These are phyloP conservation scores for Orthosia cruda DNA, from an alignment of 2,888 invertebrate genomes.

Conservation along the genomic window DNA sequence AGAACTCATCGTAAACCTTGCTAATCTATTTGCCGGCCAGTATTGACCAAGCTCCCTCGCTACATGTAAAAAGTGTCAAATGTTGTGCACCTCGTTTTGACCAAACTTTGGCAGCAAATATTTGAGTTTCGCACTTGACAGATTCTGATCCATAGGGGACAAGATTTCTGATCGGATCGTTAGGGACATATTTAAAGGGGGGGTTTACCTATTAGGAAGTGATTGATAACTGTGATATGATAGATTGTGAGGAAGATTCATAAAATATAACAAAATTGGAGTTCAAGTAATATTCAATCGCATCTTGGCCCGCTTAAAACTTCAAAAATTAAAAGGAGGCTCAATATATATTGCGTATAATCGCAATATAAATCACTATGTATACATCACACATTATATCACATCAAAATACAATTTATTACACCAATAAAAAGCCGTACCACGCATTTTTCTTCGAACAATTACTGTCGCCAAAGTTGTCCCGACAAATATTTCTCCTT, in stretches of 20 bases:
- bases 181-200: conserved; percentile 9
- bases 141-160: conserved; percentile 62
- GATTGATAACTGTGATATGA: not conserved
- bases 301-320: not conserved
- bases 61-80: conserved; percentile 80
- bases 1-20: conserved; percentile 67
- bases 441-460: conserved; percentile 35
- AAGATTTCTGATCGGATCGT: conserved; percentile 48
- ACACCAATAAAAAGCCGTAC: conserved; percentile 28
- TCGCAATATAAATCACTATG: not conserved
- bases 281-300: not conserved
- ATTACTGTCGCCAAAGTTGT: conserved; percentile 29
- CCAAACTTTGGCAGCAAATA: conserved; percentile 79
- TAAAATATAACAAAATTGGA: not conserved
- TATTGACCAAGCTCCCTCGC: conserved; percentile 80
- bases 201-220: not conserved
- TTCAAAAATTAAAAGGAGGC: not conserved
- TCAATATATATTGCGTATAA: too few relatives aligned
- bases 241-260: not conserved
- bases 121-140: conserved; percentile 80
- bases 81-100: conserved; percentile 77
- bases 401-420: conserved; percentile 48
- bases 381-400: conserved; percentile 23
- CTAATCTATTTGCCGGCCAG: conserved; percentile 80
- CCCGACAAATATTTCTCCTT: conserved; percentile 36